Conservation (phyloP, 2,113 vertebrate species). For the Lophius piscatorius region DNA sequence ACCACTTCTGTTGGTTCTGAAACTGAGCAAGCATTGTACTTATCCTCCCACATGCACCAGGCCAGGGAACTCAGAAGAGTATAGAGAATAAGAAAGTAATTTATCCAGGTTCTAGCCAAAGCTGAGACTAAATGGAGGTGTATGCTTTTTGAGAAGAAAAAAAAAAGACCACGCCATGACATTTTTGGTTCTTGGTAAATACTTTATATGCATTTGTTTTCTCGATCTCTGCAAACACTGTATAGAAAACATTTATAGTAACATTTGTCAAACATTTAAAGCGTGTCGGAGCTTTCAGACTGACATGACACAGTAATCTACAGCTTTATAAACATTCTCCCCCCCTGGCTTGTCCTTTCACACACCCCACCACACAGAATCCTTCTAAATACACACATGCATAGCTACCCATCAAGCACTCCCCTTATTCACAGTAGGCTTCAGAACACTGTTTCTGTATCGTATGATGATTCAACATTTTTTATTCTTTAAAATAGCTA, state of each 20-base stretch:
- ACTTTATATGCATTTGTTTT: conserved; percentile 81
- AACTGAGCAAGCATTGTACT: conserved; percentile 52
- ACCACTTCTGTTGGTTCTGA: conserved; percentile 36
- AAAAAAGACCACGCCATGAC: conserved; percentile 56
- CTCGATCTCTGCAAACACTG: conserved; percentile 85
- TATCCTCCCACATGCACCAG: conserved; percentile 47
- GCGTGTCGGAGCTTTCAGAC: conserved; percentile 76
- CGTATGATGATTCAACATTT: conserved; percentile 55
- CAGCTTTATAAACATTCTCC: conserved; percentile 69
- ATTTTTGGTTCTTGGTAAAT: conserved; percentile 77
- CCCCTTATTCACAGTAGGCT: conserved; percentile 73
- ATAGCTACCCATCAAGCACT: conserved; percentile 56
- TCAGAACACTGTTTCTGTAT: conserved; percentile 73
- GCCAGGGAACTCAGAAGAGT: conserved; percentile 30
- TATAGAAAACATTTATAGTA: conserved; percentile 81
- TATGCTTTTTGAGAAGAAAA: conserved; percentile 37
- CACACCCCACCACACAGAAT: conserved; percentile 34
- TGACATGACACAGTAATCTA: conserved; percentile 77
- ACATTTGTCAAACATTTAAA: conserved; percentile 76
- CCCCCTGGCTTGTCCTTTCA: conserved; percentile 41
- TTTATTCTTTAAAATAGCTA: conserved; percentile 75
- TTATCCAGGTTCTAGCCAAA: background rate
- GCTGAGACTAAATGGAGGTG: background rate
- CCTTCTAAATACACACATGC: conserved; percentile 29
- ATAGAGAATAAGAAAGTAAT: conserved; percentile 13